phyloP scores from a whole-genome alignment of 2,113 vertebrate species.

The Cisticola juncidis region DNA sequence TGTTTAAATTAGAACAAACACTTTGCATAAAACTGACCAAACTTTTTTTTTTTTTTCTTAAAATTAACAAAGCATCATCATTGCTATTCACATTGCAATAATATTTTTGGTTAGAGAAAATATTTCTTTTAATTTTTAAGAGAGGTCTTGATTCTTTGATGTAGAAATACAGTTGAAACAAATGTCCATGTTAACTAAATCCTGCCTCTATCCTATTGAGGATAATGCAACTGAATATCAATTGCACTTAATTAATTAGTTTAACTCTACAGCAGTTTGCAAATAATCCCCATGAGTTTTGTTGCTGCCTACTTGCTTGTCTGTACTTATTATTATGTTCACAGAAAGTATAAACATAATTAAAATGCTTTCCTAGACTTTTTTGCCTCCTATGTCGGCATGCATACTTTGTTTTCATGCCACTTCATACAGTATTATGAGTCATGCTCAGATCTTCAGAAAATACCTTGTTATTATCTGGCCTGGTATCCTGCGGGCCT shows the following conservation, averaged over 20 bases:
- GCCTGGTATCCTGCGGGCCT: background rate
- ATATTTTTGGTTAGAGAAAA: background rate
- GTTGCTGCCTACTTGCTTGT: slow-evolving; percentile 46
- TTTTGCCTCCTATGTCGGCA: background rate
- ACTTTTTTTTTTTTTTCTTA: background rate
- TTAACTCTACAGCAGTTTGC: slow-evolving; percentile 54
- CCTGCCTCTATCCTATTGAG: background rate
- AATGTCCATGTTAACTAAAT: background rate
- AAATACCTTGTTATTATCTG: background rate
- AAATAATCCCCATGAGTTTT: slow-evolving; percentile 56
- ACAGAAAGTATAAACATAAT: slow-evolving; percentile 53
- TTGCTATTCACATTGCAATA: background rate
- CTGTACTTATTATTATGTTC: slow-evolving; percentile 49
- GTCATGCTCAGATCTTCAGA: background rate
- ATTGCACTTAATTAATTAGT: slow-evolving; percentile 62
- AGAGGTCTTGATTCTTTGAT: background rate
- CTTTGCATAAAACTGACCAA: background rate
- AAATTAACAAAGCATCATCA: background rate
- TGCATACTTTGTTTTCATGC: background rate
- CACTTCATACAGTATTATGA: background rate
- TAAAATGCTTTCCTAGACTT: slow-evolving; percentile 40
- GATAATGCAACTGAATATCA: slow-evolving; percentile 45
- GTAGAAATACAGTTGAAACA: background rate
- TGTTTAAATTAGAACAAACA: background rate
- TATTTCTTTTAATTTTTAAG: background rate